Percentiles rank a stretch among this genome's conserved stretches.
phyloP scores from a whole-genome alignment of 2,113 vertebrate genomes.

The Megatriorchis doriae region DNA sequence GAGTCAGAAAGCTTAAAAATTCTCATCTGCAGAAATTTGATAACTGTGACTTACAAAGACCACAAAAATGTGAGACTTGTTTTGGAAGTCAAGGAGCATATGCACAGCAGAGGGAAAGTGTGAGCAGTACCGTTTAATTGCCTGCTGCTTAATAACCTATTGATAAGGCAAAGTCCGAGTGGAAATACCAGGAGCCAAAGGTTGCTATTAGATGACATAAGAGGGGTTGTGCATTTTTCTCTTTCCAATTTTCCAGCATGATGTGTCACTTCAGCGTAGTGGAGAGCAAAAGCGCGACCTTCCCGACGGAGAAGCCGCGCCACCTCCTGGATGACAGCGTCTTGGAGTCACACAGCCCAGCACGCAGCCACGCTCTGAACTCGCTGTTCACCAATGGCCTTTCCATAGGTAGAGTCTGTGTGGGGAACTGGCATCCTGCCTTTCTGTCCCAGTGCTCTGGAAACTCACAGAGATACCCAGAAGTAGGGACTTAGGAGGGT shows the following conservation, averaged over 20 bases:
- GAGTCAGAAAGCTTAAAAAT: neutral
- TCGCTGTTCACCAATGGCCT: conserved; percentile 82
- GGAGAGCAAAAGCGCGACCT: conserved; percentile 91
- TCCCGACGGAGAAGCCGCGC: conserved; percentile 86
- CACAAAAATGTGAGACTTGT: neutral
- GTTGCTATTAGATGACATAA: neutral
- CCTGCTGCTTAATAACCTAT: neutral
- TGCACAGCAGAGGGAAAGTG: neutral
- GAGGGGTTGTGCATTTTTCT: conserved; percentile 18
- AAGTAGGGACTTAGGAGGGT: neutral
- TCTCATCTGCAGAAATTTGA: neutral
- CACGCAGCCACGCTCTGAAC: conserved; percentile 67
- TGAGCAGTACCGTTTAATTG: neutral
- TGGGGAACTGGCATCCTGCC: neutral
- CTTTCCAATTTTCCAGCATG: conserved; percentile 75
- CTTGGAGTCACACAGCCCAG: conserved; percentile 88
- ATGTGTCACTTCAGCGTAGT: conserved; percentile 92
- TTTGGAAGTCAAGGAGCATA: neutral
- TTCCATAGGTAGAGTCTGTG: conserved; percentile 76
- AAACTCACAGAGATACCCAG: neutral
- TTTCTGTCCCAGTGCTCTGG: neutral
- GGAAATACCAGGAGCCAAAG: neutral
- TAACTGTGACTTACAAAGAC: neutral
- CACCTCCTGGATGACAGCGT: conserved; percentile 97
- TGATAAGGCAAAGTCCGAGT: neutral